Conservation (phyloP, 2,797 vertebrate species). For the Adrianichthys oophorus region DNA sequence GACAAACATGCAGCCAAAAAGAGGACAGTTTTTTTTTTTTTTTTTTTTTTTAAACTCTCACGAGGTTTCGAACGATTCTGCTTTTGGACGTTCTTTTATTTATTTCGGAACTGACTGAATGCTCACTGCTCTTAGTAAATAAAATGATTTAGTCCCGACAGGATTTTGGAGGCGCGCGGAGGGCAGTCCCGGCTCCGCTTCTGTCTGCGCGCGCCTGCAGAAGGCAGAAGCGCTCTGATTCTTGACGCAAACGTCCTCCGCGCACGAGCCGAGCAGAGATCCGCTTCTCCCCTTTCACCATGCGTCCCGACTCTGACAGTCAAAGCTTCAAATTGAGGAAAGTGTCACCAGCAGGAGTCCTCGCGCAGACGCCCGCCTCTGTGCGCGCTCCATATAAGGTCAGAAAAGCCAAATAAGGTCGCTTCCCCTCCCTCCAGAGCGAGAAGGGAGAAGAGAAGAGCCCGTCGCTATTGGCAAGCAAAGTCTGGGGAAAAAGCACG, state of each 20-base stretch:
- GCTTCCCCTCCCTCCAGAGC: slow-evolving; percentile 24
- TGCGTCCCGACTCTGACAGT: slow-evolving; percentile 53
- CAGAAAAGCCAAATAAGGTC: slow-evolving; percentile 71
- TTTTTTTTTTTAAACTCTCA: too few relatives aligned
- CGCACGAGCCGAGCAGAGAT: slow-evolving; percentile 5
- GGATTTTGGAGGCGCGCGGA: slow-evolving; percentile 9
- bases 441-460: slow-evolving; percentile 8
- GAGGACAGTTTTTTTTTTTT: background rate
- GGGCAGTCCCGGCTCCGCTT: slow-evolving; percentile 18
- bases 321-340: slow-evolving; percentile 69
- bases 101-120: slow-evolving; percentile 7
- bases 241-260: slow-evolving; percentile 12
- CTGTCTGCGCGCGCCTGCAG: slow-evolving; percentile 18
- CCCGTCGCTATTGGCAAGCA: slow-evolving; percentile 60
- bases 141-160: slow-evolving; percentile 10
- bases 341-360: slow-evolving; percentile 74
- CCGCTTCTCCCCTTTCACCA: slow-evolving; percentile 55
- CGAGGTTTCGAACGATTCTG: background rate
- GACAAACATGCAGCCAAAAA: background rate
- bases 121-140: slow-evolving; percentile 3
- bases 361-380: slow-evolving; percentile 34
- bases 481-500: slow-evolving; percentile 35
- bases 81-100: background rate
- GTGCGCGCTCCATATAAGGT: slow-evolving; percentile 64
- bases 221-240: slow-evolving; percentile 17